Conservation (phyloP, 64 coral and sea anemone species). For the Montipora efflorescens region DNA sequence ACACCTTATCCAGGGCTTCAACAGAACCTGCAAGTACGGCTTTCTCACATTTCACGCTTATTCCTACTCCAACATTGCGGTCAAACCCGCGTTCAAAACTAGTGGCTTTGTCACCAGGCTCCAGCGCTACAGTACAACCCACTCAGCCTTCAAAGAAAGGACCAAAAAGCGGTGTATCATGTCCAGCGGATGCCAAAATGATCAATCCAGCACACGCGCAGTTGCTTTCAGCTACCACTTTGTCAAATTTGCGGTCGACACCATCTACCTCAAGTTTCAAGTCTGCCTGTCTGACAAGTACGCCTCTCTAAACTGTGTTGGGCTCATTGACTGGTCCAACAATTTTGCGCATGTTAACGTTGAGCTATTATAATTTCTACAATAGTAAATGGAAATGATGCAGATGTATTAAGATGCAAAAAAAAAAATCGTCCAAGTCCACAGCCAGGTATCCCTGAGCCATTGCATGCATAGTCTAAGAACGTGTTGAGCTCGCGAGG, state of each 20-base stretch:
- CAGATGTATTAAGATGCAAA: too few relatives aligned
- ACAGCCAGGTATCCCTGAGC: too few relatives aligned
- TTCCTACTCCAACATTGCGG: not conserved
- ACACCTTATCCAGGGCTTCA: not conserved
- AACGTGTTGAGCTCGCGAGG: too few relatives aligned
- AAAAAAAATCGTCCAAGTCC: too few relatives aligned
- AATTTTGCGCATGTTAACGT: not conserved
- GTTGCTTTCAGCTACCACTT: conserved; percentile 12
- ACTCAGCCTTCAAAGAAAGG: not conserved
- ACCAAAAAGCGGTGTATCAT: not conserved
- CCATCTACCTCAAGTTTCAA: not conserved
- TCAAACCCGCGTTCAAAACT: not conserved
- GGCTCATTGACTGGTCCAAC: not conserved
- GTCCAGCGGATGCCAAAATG: conserved; percentile 41
- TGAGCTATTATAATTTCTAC: too few relatives aligned
- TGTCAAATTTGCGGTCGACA: conserved; percentile 9
- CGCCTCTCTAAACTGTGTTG: not conserved
- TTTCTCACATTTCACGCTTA: not conserved
- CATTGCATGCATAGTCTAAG: too few relatives aligned
- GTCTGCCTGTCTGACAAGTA: not conserved
- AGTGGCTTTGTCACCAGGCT: conserved; percentile 1
- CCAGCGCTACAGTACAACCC: not conserved
- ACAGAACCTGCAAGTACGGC: not conserved
- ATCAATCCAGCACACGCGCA: conserved; percentile 41
- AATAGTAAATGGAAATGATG: too few relatives aligned